Evolutionary conservation across 1,140 invertebrate genomes (phyloP).

Genomic region (Drosophila mayri): DNA sequence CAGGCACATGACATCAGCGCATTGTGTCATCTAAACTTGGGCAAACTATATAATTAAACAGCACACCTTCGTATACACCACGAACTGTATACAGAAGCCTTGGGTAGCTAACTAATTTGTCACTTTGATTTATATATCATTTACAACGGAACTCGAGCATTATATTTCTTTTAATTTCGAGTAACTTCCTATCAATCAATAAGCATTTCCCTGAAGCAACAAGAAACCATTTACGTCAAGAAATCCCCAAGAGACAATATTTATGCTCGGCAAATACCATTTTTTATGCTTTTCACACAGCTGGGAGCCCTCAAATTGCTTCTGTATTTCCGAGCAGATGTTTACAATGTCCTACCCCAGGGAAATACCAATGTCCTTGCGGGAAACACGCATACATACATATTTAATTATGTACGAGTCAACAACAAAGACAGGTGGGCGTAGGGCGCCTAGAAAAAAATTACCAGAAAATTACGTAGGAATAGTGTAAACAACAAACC

Average conservation of each 20-base stretch:
- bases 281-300: conserved; percentile 24
- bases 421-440: conserved; percentile 32
- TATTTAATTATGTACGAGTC: conserved; percentile 28
- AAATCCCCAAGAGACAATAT: conserved; percentile 15
- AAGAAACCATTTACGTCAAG: conserved; percentile 8
- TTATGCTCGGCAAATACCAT: conserved; percentile 10
- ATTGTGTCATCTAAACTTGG: conserved; percentile 38
- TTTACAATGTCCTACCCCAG: conserved; percentile 33
- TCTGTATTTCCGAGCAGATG: conserved; percentile 29
- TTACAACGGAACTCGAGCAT: neutral
- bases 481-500: neutral
- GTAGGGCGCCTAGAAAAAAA: neutral
- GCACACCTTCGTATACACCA: conserved; percentile 28
- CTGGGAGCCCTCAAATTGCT: conserved; percentile 35
- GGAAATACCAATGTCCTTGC: conserved; percentile 20
- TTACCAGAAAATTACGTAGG: neutral
- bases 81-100: neutral
- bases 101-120: conserved; percentile 3
- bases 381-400: conserved; percentile 25
- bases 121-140: conserved; percentile 16
- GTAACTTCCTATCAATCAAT: conserved; percentile 2
- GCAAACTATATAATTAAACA: conserved; percentile 36
- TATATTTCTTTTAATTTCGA: neutral
- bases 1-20: conserved; percentile 46
- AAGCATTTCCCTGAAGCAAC: conserved; percentile 2